Base-by-base conservation (phyloP, 2,797 vertebrate species). In the Thripadectes ignobilis region DNA sequence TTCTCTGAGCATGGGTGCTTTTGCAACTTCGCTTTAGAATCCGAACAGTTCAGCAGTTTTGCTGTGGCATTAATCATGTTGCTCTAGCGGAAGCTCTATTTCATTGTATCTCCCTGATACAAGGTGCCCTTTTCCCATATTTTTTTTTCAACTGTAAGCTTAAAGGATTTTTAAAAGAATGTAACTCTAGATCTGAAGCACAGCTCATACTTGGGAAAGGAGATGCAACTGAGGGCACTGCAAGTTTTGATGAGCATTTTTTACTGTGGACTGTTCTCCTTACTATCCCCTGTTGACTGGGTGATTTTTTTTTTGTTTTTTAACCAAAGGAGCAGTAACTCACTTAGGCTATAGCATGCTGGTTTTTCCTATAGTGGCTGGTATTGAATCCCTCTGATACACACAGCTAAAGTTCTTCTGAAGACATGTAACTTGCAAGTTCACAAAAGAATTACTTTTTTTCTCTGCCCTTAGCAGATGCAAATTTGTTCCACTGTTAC, bases 101-200 rank as follows among this genome's bases (percentile, higher is more conserved):
- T 68, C 4, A 1, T 62, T 59, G 2, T 49, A 22, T 34, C n/a
- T 59, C 14, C 21, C 57, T 61, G 34, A 41, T 45, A 61, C 75
- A 86, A 75, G 68, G 18, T 0, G 0, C 11, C 43, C 9, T 38
- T 78, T 69, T 57, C 18, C 7, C 8, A 0, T 46, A 4, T 45
- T 75, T 69, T 74, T 74, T 65, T 13, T 61, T 72, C 27, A 27
- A 2, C n/a, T 36, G 1, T 11, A 19, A 52, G 18, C 52, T 89
- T 49, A 43, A 88, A 27, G 43, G 7, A 9, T 49, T 79, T 73
- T 10, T 76, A n/a, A 30, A 79, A 76, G 12, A 20, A 16, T 61
- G 22, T 67, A 57, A 29, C 14, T 2, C 27, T 82, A 8, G 43
- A 43, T 36, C 36, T 85, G 36, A 32, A 80, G 36, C 26, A 32